Evolutionary conservation across 2,888 invertebrate species (phyloP), one percentile per base, ranked within the genome.

Genomic region (Eueremaeus valkanovi): DNA sequence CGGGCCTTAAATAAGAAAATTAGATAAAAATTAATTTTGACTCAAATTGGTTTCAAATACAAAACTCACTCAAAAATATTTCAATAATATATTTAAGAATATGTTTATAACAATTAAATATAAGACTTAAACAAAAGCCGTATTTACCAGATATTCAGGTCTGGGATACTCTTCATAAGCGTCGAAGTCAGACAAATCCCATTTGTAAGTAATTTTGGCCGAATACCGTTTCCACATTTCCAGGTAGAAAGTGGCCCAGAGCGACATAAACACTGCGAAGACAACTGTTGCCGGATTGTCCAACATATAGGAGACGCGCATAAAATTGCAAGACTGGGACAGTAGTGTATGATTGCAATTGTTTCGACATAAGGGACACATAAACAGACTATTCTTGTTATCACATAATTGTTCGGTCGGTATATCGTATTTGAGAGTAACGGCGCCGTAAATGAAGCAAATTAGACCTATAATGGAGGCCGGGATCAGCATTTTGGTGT

Each of bases 191-290:
- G 93, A 92, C 78, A 96, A 87, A 85, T 96, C 96, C 97, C 97
- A 98, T 76, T 94, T 89, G 85, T 96, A 96, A 5, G 95, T 93
- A 82, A 97, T 92, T 85, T 94, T 93, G 0, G 93, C 92, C 0
- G 95, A 93, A 83, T 95, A 95, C 27, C 95, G 88, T 85, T 95
- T 97, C 97, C 97, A 98, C 77, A 95, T 85, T 85, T 98, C 97
- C 82, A 96, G 85, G 86, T 97, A 98, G 80, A 93, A 87, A 0
- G 95, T 90, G 79, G 90, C 90, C 97, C 97, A 97, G 81, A 97
- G 89, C 55, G 93, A 93, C 95, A 97, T 96, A 82, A 96, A 92
- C 73, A 93, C 88, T 5, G 96, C 92, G 83, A 96, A 96, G 84
- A 93, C 90, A 21, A 97, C 91, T 0, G 97, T 97, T 13, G 92